Percentiles rank a stretch among this genome's conserved stretches.
phyloP scores from a whole-genome alignment of 23 tunicate genomes.

The Ciona savignyi region DNA sequence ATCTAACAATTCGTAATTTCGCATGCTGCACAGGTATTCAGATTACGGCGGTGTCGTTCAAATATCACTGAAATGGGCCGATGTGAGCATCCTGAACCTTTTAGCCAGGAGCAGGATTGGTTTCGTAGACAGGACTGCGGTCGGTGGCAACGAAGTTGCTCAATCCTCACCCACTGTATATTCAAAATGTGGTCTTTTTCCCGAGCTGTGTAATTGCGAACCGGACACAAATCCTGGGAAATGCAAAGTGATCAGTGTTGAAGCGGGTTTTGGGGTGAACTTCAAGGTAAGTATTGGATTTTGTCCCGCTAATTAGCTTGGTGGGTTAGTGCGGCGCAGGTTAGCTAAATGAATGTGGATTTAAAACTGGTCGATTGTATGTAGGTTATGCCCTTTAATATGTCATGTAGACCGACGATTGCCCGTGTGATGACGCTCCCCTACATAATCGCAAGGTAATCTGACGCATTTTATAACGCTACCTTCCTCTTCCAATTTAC shows the following conservation, averaged over 20 bases:
- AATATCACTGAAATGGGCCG: neutral
- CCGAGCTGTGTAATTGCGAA: neutral
- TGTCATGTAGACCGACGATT: too few relatives aligned
- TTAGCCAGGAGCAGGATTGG: constrained; percentile 4
- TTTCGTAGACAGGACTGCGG: neutral
- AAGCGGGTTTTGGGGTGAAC: neutral
- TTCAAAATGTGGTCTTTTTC: neutral
- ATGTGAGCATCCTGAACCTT: neutral
- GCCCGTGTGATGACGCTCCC: too few relatives aligned
- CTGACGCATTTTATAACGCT: too few relatives aligned
- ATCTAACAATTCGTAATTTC: too few relatives aligned
- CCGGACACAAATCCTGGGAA: neutral
- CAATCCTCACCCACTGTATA: neutral
- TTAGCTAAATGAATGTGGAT: too few relatives aligned
- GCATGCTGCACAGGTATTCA: constrained; percentile 17
- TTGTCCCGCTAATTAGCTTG: too few relatives aligned
- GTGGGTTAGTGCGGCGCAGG: too few relatives aligned
- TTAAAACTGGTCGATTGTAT: too few relatives aligned
- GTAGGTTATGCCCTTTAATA: too few relatives aligned
- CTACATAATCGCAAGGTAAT: too few relatives aligned
- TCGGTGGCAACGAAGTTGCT: neutral
- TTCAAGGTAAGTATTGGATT: constrained; percentile 3
- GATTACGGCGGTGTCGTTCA: constrained; percentile 12
- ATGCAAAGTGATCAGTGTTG: constrained; percentile 3
- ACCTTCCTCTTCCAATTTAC: too few relatives aligned